Conservation (phyloP, 2,888 invertebrate species). For the Petrolisthes manimaculis region DNA sequence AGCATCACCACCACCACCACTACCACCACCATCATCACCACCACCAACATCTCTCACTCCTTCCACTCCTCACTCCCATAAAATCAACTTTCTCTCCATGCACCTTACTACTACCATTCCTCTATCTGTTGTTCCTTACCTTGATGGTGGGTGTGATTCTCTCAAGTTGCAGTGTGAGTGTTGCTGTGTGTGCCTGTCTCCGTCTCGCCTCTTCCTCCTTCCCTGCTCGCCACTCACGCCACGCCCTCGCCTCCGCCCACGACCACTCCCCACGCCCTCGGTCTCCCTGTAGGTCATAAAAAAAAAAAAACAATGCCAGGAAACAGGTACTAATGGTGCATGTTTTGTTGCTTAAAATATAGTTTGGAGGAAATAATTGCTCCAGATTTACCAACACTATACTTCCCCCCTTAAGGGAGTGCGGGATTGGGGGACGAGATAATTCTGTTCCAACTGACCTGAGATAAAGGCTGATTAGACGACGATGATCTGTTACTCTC, state of each 20-base stretch:
- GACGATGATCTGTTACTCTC: not conserved
- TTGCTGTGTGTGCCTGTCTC: conserved; percentile 33
- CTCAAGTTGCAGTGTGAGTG: conserved; percentile 46
- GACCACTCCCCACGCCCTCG: conserved; percentile 41
- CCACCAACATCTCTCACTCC: not conserved
- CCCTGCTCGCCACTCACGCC: conserved; percentile 48
- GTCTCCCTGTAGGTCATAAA: not conserved
- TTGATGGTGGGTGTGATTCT: conserved; percentile 47
- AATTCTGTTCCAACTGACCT: not conserved
- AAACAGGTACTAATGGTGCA: no score
- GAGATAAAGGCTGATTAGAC: no score
- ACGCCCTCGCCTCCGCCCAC: conserved; percentile 54
- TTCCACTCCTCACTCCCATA: not conserved
- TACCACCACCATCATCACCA: not conserved
- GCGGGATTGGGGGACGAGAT: not conserved
- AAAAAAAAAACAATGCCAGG: not conserved
- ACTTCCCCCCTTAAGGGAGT: not conserved
- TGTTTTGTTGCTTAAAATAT: no score
- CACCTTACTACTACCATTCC: not conserved
- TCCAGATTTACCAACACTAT: no score
- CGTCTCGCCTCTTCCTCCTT: conserved; percentile 36
- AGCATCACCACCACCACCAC: not conserved
- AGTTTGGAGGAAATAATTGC: no score
- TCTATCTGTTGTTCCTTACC: conserved; percentile 9
- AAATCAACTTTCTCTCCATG: not conserved